Percentiles rank a stretch among this genome's conserved stretches.
Evolutionary conservation across 1,140 invertebrate genomes (phyloP).

Genomic region (Ceratoteleas bidentatus): DNA sequence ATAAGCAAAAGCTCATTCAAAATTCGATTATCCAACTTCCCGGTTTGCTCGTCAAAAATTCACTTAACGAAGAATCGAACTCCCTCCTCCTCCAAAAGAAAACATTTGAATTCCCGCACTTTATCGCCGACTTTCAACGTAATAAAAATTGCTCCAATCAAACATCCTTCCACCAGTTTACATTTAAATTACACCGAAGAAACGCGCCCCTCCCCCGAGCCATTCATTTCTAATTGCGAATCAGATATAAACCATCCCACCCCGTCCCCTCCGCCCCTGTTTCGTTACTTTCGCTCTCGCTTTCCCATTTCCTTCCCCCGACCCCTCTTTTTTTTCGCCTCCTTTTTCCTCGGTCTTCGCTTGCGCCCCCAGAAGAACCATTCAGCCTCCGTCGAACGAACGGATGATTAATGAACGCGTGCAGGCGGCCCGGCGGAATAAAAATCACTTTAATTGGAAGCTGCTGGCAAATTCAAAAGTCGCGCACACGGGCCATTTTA

Average conservation of each 20-base stretch:
- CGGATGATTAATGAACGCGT: constrained; percentile 70
- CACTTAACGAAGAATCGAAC: too few relatives aligned
- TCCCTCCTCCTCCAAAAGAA: too few relatives aligned
- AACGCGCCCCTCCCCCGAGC: constrained; percentile 70
- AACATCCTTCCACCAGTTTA: constrained; percentile 61
- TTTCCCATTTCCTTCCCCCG: constrained; percentile 14
- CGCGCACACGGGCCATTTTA: constrained; percentile 55
- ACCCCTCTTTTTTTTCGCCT: constrained; percentile 18
- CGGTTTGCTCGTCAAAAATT: too few relatives aligned
- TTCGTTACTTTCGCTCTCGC: constrained; percentile 69
- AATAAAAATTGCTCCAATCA: constrained; percentile 15
- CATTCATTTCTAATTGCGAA: constrained; percentile 79
- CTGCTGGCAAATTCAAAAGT: constrained; percentile 65
- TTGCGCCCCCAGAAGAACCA: constrained; percentile 42
- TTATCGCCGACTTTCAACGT: too few relatives aligned
- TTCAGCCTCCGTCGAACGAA: constrained; percentile 68
- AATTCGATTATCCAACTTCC: too few relatives aligned
- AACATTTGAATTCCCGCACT: too few relatives aligned
- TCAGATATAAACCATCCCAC: constrained; percentile 73
- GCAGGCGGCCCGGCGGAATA: constrained; percentile 51
- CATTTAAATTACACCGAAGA: constrained; percentile 54
- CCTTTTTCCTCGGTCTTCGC: constrained; percentile 32
- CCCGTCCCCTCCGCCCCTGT: constrained; percentile 60
- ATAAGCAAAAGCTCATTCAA: too few relatives aligned
- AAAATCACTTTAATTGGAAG: constrained; percentile 70